phyloP scores from a whole-genome alignment of 2,888 invertebrate genomes.

The Diaperis boleti region DNA sequence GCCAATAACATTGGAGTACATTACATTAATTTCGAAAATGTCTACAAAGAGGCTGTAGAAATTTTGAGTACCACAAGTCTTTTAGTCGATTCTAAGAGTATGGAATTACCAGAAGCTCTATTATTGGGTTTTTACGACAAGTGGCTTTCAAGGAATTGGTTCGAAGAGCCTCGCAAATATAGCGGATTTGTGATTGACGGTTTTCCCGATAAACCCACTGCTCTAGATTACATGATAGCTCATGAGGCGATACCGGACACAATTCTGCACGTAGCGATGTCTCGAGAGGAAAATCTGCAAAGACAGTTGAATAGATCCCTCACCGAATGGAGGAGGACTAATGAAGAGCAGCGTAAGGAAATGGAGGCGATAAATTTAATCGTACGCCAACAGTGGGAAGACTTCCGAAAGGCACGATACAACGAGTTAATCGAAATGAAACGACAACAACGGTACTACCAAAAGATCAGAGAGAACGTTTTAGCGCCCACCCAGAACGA shows the following conservation, averaged over 20 bases:
- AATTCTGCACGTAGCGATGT: constrained; percentile 68
- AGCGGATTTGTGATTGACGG: constrained; percentile 73
- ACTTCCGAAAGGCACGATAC: constrained; percentile 51
- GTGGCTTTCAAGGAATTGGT: constrained; percentile 67
- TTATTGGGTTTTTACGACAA: constrained; percentile 54
- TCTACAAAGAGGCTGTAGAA: not conserved
- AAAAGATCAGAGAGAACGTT: constrained; percentile 38
- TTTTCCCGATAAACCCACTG: constrained; percentile 69
- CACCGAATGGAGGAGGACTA: constrained; percentile 61
- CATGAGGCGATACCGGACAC: constrained; percentile 72
- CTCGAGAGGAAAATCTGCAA: constrained; percentile 49
- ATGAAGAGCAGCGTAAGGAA: constrained; percentile 60
- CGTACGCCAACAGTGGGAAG: constrained; percentile 53
- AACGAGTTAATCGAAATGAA: constrained; percentile 56
- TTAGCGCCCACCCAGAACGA: not conserved
- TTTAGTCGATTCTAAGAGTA: not conserved
- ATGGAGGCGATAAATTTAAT: constrained; percentile 46
- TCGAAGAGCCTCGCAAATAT: constrained; percentile 66
- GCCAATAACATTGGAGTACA: constrained; percentile 71
- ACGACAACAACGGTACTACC: constrained; percentile 55
- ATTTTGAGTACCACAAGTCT: constrained; percentile 3
- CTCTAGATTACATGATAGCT: constrained; percentile 69
- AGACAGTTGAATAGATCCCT: constrained; percentile 51
- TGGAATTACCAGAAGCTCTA: constrained; percentile 10
- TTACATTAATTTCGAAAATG: constrained; percentile 67